These are phyloP conservation scores for Ceratothoa steindachneri DNA, from an alignment of 2,888 invertebrate species.

Conservation along the genomic window DNA sequence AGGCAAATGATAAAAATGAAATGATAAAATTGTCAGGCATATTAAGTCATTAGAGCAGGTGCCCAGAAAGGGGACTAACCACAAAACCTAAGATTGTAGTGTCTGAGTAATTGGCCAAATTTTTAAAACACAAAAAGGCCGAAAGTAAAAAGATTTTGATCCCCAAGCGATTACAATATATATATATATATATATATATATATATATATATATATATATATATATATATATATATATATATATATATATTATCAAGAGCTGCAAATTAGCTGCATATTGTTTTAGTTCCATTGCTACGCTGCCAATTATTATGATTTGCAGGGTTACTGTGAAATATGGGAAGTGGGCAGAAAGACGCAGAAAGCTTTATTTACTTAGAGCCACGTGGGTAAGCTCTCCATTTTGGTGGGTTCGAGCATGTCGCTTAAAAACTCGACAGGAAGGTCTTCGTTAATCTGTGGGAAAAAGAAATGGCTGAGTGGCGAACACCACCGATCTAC, in stretches of 20 bases:
- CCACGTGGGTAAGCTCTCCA: constrained; percentile 5
- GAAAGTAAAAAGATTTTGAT: not conserved
- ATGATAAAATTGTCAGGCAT: too few species aligned
- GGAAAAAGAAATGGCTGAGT: too few species aligned
- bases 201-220: not conserved
- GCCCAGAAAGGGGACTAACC: too few species aligned
- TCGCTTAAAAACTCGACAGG: not conserved
- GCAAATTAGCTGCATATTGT: not conserved
- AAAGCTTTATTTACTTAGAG: not conserved
- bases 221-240: constrained; percentile 7
- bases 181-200: not conserved
- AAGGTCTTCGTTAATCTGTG: constrained; percentile 5
- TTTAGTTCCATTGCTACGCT: not conserved
- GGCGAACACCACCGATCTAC: too few species aligned
- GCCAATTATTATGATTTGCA: not conserved
- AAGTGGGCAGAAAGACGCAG: not conserved
- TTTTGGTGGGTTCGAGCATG: constrained; percentile 5
- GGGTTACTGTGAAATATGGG: too few species aligned
- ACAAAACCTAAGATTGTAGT: too few species aligned
- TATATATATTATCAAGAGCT: not conserved
- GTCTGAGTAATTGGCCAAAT: not conserved
- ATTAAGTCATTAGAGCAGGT: too few species aligned
- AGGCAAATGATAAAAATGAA: too few species aligned
- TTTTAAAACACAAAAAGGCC: not conserved
- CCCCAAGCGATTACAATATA: not conserved